Percentiles rank a stretch among this genome's conserved stretches.
Conservation (phyloP, 2,888 invertebrate genomes). For the Conomelus anceps region DNA sequence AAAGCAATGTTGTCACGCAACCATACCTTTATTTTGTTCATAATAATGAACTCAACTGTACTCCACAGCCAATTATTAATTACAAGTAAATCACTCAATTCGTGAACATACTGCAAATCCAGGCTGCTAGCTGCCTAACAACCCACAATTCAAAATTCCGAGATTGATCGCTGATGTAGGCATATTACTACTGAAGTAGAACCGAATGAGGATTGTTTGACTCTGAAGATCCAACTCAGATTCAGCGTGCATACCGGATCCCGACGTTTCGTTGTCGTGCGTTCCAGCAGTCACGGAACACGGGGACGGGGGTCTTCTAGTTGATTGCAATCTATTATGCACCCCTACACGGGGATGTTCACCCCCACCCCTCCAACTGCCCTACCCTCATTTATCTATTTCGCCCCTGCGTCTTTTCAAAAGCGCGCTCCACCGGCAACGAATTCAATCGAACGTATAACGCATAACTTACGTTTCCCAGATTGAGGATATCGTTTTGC, state of each 20-base stretch:
- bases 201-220: neutral
- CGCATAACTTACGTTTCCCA: no score
- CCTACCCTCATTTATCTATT: neutral
- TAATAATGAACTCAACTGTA: no score
- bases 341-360: neutral
- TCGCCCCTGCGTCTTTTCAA: neutral
- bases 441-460: neutral
- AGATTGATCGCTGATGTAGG: neutral
- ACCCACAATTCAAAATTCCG: neutral
- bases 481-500: neutral
- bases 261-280: neutral
- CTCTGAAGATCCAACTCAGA: neutral
- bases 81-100: no score
- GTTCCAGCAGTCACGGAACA: neutral
- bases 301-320: neutral
- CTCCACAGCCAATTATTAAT: no score
- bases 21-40: no score
- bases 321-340: neutral
- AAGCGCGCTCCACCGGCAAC: neutral
- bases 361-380: neutral
- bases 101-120: no score
- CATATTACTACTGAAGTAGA: neutral
- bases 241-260: neutral
- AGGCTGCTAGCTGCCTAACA: no score
- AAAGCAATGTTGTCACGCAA: no score